Percentiles rank a stretch among this genome's conserved stretches.
Evolutionary conservation across 2,888 invertebrate species (phyloP).

Genomic region (Brenthis daphne): DNA sequence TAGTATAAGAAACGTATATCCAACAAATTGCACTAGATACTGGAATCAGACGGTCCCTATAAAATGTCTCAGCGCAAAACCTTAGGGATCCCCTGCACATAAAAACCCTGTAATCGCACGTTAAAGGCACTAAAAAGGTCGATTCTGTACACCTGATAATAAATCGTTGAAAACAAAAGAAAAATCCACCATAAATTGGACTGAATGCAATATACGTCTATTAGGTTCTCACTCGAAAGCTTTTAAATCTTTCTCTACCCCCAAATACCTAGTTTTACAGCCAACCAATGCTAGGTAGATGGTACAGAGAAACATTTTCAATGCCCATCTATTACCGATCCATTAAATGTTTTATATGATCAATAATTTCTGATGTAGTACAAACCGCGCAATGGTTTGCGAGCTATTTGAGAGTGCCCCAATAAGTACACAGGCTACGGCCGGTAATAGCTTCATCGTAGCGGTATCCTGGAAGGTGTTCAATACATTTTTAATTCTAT

Average conservation of each 20-base stretch:
- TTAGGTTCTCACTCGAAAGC: constrained; percentile 71
- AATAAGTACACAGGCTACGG: constrained; percentile 38
- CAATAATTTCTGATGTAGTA: constrained; percentile 31
- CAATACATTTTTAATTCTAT: constrained; percentile 72
- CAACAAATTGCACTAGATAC: too few relatives aligned
- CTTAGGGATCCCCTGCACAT: constrained; percentile 29
- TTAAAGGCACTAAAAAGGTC: constrained; percentile 54
- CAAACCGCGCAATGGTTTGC: constrained; percentile 37
- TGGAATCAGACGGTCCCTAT: not conserved
- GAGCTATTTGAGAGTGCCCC: constrained; percentile 32
- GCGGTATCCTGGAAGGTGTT: constrained; percentile 53
- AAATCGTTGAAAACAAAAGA: constrained; percentile 74
- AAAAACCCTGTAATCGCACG: constrained; percentile 50
- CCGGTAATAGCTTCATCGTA: constrained; percentile 37
- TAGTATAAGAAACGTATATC: not conserved
- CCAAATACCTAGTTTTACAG: constrained; percentile 66
- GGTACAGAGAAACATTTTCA: constrained; percentile 7
- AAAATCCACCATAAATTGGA: constrained; percentile 76
- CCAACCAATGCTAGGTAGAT: constrained; percentile 41
- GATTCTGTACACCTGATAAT: constrained; percentile 55
- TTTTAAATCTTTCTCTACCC: constrained; percentile 70
- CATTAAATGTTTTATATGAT: constrained; percentile 39
- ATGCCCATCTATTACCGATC: constrained; percentile 28
- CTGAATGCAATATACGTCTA: constrained; percentile 78
- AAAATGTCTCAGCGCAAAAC: constrained; percentile 21